Percentiles rank a stretch among this genome's conserved stretches.
phyloP scores from a whole-genome alignment of 2,888 invertebrate genomes.

The Andrena flavipes region DNA sequence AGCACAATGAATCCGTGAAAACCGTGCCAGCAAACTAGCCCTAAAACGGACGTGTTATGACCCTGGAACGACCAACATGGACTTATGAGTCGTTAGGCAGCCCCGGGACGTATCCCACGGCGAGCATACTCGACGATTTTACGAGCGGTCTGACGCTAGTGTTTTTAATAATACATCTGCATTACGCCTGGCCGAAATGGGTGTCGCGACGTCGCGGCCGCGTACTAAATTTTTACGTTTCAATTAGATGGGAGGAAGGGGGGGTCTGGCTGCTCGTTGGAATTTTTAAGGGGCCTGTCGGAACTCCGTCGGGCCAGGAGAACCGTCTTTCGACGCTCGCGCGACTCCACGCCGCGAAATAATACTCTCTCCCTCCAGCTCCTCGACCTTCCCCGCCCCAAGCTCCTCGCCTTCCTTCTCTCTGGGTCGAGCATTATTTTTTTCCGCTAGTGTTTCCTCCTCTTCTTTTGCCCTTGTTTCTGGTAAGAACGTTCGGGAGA shows the following conservation, averaged over 20 bases:
- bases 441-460: constrained; percentile 10
- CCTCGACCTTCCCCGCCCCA: constrained; percentile 20
- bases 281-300: constrained; percentile 49
- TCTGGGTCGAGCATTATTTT: constrained; percentile 35
- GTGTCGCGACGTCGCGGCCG: constrained; percentile 45
- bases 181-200: constrained; percentile 63
- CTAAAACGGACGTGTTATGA: not conserved
- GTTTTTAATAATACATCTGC: constrained; percentile 72
- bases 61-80: constrained; percentile 5
- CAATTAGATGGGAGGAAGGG: constrained; percentile 70
- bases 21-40: not conserved
- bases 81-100: constrained; percentile 15
- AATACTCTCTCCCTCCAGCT: constrained; percentile 46
- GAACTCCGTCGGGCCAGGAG: constrained; percentile 31
- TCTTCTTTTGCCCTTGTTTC: constrained; percentile 39
- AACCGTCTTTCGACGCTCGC: constrained; percentile 22
- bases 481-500: constrained; percentile 51
- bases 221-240: constrained; percentile 76
- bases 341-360: constrained; percentile 45
- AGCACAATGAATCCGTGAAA: not conserved
- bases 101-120: constrained; percentile 27
- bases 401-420: constrained; percentile 12
- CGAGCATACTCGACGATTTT: constrained; percentile 59
- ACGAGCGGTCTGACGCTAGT: constrained; percentile 66
- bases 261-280: constrained; percentile 27